phyloP scores from a whole-genome alignment of 2,797 vertebrate genomes.

The Leuciscus waleckii region DNA sequence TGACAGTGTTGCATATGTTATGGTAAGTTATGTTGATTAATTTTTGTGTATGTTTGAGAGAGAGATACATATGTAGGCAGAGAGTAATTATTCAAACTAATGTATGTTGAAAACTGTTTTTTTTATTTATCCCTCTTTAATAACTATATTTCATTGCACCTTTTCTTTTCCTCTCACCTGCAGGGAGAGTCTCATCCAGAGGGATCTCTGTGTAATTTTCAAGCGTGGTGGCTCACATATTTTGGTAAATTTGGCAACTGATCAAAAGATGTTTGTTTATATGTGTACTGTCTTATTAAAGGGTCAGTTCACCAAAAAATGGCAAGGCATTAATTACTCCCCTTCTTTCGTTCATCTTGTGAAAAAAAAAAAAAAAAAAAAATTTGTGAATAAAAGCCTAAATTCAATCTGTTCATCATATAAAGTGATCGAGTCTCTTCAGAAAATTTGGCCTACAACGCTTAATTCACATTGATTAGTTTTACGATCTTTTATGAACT shows the following conservation, averaged over 20 bases:
- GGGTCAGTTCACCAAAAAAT: too few species aligned
- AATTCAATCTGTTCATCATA: too few species aligned
- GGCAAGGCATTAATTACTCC: too few species aligned
- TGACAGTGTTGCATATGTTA: constrained; percentile 84
- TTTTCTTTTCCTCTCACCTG: constrained; percentile 30
- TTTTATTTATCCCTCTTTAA: neutral
- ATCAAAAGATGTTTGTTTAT: neutral
- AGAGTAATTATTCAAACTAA: neutral
- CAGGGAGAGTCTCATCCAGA: constrained; percentile 79
- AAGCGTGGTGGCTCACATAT: constrained; percentile 86
- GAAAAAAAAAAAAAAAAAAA: too few species aligned
- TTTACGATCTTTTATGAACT: too few species aligned
- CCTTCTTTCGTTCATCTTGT: too few species aligned
- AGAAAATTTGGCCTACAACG: too few species aligned
- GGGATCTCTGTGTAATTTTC: constrained; percentile 80
- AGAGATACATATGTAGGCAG: neutral
- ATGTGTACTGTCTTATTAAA: neutral
- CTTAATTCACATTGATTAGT: too few species aligned
- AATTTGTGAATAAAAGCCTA: too few species aligned
- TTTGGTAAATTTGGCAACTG: constrained; percentile 78
- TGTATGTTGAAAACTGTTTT: neutral
- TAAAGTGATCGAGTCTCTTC: too few species aligned
- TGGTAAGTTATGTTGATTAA: constrained; percentile 76
- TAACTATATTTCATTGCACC: constrained; percentile 37
- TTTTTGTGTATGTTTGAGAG: neutral